Conservation (phyloP, 1,140 invertebrate species). For the Dreissena polymorpha region DNA sequence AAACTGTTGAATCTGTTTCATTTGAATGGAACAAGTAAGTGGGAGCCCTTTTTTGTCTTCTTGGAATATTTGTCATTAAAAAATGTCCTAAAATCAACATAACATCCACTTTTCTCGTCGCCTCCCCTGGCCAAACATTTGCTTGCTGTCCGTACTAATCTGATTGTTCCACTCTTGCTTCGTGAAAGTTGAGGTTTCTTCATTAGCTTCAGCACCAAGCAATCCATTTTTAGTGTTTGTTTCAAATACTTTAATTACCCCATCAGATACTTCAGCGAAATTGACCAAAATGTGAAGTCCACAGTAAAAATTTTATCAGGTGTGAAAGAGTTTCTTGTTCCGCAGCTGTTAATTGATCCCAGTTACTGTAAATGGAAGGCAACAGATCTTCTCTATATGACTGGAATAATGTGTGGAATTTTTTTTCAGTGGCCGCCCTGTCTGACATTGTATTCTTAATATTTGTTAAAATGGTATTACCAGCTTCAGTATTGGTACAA, state of each 20-base stretch:
- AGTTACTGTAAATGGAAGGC: conserved; percentile 46
- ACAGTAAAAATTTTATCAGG: conserved; percentile 48
- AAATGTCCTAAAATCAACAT: conserved; percentile 45
- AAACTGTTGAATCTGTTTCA: conserved; percentile 56
- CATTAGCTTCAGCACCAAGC: conserved; percentile 22
- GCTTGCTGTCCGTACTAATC: conserved; percentile 28
- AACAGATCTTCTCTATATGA: conserved; percentile 44
- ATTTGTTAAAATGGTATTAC: conserved; percentile 47
- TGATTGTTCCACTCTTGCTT: conserved; percentile 26
- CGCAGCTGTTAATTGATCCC: conserved; percentile 30
- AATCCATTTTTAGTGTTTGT: conserved; percentile 27
- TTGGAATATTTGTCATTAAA: conserved; percentile 26
- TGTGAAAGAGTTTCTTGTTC: conserved; percentile 43
- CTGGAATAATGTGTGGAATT: conserved; percentile 45
- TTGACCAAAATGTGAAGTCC: conserved; percentile 50
- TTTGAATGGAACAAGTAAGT: conserved; percentile 47
- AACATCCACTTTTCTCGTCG: conserved; percentile 54
- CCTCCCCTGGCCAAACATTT: conserved; percentile 39
- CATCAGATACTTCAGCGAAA: conserved; percentile 40
- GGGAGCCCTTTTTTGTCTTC: conserved; percentile 9
- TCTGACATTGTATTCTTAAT: conserved; percentile 61
- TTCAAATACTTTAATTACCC: conserved; percentile 39
- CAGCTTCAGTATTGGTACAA: conserved; percentile 14
- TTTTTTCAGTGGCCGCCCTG: conserved; percentile 50
- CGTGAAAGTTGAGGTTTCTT: conserved; percentile 24